Base-by-base conservation (phyloP, 2,888 invertebrate species). In the Hypomecis punctinalis region DNA sequence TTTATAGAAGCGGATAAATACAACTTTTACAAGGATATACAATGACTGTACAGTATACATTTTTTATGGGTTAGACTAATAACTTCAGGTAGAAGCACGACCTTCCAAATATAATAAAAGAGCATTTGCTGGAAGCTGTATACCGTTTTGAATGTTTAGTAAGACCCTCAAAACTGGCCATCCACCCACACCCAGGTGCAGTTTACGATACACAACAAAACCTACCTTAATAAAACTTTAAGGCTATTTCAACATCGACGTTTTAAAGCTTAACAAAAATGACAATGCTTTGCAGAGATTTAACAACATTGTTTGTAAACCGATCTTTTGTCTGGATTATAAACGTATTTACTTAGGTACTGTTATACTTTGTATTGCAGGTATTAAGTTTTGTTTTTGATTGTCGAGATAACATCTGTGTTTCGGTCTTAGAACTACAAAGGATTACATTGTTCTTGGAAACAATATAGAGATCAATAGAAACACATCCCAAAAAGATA, bases 131-230 rank as follows among this genome's bases (percentile, higher is more conserved):
- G 37, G 23, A 37, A 39, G 8, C 39, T 54, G 42, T 37, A 13
- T 56, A 46, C 49, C 39, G 33, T 39, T 52, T 57, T n/a, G 45
- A 37, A 46, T 52, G 39, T 55, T 55, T 35, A 39, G 59, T 66
- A 66, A 64, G 48, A 56, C 65, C 66, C 68, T 71, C 66, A 51
- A 64, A 66, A 69, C 66, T 68, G 63, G 49, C 57, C 64, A 66
- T 51, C 79, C 77, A 78, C 84, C 87, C 84, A 85, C 88, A 84
- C 82, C 76, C 80, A 76, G 78, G 81, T 80, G 78, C 67, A 69
- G 71, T 82, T 88, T 89, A 89, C 79, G 85, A 85, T 77, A 74
- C 69, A 77, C 76, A 81, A 86, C 84, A 84, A 85, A 83, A 84
- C 77, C 75, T 68, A 72, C 77, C 75, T 80, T 77, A 78, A 85